Percentiles rank a stretch among this genome's conserved stretches.
phyloP scores from a whole-genome alignment of 2,113 vertebrate species.

The Uria lomvia region DNA sequence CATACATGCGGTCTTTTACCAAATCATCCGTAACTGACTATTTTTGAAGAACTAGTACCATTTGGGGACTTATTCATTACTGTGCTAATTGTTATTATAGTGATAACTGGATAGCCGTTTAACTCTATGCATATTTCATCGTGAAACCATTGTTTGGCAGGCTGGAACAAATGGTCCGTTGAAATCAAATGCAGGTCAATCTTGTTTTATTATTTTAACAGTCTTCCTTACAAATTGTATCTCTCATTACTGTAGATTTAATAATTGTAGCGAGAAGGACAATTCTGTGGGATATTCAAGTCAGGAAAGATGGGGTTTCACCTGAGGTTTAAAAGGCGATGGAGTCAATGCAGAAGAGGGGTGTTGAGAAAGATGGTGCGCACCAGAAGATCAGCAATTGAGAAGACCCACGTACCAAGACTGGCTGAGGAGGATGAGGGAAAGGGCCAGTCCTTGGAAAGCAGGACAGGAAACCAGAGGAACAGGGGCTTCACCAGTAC shows the following conservation, averaged over 20 bases:
- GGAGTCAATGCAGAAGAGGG: neutral
- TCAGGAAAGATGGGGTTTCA: neutral
- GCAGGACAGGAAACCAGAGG: neutral
- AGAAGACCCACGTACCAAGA: neutral
- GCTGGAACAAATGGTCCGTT: slow-evolving; percentile 17
- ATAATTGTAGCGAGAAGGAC: neutral
- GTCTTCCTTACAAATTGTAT: neutral
- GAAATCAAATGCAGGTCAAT: neutral
- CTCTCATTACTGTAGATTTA: neutral
- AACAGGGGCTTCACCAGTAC: neutral
- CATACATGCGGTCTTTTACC: neutral
- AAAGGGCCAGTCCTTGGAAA: neutral
- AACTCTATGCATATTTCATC: neutral
- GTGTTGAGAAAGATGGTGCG: neutral
- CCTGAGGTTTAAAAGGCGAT: neutral
- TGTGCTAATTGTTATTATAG: slow-evolving; percentile 37
- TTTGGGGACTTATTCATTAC: slow-evolving; percentile 46
- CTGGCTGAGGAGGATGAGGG: neutral
- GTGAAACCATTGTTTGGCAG: neutral
- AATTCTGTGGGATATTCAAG: neutral
- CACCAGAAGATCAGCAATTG: neutral
- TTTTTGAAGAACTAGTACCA: slow-evolving; percentile 24
- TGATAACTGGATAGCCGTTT: neutral
- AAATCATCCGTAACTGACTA: neutral
- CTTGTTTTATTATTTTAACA: slow-evolving; percentile 23